Conservation (phyloP, 2,888 invertebrate species). For the Amphiduros pacificus region DNA sequence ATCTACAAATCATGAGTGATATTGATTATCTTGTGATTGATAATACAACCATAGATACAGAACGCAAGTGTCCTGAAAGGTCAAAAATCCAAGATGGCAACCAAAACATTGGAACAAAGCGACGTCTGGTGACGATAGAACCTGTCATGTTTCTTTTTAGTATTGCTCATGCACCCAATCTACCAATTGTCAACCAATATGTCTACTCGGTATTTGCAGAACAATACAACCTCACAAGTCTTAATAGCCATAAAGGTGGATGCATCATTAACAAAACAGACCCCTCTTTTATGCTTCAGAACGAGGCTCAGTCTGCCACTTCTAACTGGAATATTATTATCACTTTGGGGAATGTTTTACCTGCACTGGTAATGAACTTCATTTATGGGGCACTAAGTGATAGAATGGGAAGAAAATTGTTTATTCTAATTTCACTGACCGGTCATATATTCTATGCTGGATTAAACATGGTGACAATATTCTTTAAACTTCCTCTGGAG, state of each 20-base stretch:
- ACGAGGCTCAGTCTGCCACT: background rate
- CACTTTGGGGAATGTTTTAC: background rate
- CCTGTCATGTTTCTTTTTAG: background rate
- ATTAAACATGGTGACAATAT: background rate
- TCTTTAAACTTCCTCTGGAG: background rate
- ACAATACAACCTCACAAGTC: constrained; percentile 1
- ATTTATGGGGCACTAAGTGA: constrained; percentile 3
- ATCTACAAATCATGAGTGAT: no score
- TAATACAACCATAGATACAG: no score
- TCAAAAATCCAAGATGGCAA: no score
- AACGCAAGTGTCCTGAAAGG: no score
- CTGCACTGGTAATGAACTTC: background rate
- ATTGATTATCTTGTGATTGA: no score
- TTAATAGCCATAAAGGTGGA: background rate
- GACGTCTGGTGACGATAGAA: constrained; percentile 3
- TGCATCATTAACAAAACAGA: background rate
- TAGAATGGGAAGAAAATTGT: background rate
- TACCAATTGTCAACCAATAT: background rate
- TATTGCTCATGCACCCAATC: background rate
- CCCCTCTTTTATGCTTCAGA: background rate
- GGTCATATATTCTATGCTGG: background rate
- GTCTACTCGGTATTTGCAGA: background rate
- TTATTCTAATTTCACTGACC: background rate
- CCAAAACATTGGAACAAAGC: no score
- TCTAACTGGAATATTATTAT: background rate